Evolutionary conservation across 2,888 invertebrate species (phyloP), one percentile per base, ranked within the genome.

Genomic region (Torymus auratus): DNA sequence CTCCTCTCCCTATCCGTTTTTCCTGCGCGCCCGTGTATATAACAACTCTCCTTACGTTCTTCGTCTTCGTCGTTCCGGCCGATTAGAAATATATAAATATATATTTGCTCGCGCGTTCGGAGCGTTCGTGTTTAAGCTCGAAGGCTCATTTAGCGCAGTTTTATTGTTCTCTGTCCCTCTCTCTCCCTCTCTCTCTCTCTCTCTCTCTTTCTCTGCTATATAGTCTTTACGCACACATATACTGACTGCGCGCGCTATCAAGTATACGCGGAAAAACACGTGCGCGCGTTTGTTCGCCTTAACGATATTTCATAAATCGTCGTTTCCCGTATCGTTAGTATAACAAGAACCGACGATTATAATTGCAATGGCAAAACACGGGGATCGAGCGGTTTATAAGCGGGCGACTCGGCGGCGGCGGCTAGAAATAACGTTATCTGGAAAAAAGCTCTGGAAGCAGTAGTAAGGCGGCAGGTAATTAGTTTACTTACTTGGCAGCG

Each of bases 401-500:
- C 56, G 69, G 69, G 20, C 17, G 14, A 11, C 53, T 11, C 23
- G n/a, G 67, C 60, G 41, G 71, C 74, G 77, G 61, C 64, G 83
- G 82, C 80, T 83, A 84, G 85, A 86, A 86, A 86, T 84, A 83
- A 80, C 83, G 84, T 84, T 85, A 84, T 85, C 85, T 83, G 84
- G 82, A 83, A 84, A 82, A 72, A 64, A 75, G 55, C 14, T 17
- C 56, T 23, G 80, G 79, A 71, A 80, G 82, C 82, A 81, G 73
- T 80, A 85, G 41, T 50, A 65, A 86, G 86, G 85, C 85, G 86
- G 85, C 84, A 84, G 84, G 86, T 86, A 86, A 88, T 88, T 87
- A 87, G 87, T 86, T 88, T 86, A 87, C 86, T 86, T 84, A 86
- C 83, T 86, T 83, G 84, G 84, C 72, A n/a, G 83, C 64, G 80